Conservation (phyloP, 2,797 vertebrate species). For the Bucorvus abyssinicus region DNA sequence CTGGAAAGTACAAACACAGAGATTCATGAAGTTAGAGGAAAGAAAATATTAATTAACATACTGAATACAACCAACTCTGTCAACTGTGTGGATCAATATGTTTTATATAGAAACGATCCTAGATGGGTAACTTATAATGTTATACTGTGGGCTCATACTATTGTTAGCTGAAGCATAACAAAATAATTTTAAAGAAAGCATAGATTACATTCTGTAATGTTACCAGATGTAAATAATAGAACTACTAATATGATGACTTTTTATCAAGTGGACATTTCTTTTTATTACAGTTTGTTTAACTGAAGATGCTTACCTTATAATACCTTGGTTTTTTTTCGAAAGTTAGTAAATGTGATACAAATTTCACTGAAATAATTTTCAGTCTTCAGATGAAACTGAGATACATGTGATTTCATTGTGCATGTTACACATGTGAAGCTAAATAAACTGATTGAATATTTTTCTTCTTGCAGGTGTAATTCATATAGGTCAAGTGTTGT, state of each 20-base stretch:
- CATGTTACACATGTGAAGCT: neutral
- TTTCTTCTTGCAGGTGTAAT: neutral
- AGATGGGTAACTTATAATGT: neutral
- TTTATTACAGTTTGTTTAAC: neutral
- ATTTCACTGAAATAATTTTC: neutral
- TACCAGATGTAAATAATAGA: neutral
- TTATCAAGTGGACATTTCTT: neutral
- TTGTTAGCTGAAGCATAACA: neutral
- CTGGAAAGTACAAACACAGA: neutral
- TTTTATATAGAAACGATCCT: constrained; percentile 3
- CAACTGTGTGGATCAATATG: constrained; percentile 1
- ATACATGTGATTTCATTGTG: neutral
- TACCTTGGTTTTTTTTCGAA: neutral
- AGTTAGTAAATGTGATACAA: neutral
- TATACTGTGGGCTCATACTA: neutral
- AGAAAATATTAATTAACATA: neutral
- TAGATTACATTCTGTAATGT: neutral
- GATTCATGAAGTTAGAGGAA: neutral
- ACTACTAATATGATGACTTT: neutral
- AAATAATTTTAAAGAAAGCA: neutral
- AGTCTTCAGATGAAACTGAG: neutral
- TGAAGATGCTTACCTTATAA: neutral
- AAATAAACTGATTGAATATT: neutral
- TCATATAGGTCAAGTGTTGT: neutral
- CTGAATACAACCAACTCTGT: neutral